Base-by-base conservation (phyloP, 2,797 vertebrate species). In the Danio jaintianensis region DNA sequence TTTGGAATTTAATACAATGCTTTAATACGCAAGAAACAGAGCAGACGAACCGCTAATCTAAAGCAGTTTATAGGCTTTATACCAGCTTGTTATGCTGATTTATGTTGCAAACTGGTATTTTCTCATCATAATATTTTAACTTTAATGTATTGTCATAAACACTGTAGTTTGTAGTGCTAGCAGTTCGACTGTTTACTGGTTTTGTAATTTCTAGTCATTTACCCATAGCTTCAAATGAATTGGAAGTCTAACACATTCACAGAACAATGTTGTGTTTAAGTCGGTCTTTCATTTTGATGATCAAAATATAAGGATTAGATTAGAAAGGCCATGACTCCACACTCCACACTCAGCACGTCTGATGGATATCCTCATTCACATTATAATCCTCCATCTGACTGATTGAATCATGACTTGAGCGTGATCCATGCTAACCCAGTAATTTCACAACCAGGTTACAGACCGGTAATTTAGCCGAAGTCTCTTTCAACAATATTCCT, bases 381-480 rank as follows among this genome's bases (percentile, higher is more conserved):
- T 47, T 52, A 67, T 86, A 85, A 88, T 86, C 83, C 67, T 0
- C 59, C n/a, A 67, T 58, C 47, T 64, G 82, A 72, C 50, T 82
- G 59, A 79, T 43, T 71, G 77, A 85, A 80, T 79, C 81, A 69
- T 50, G 58, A 47, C 69, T 63, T 68, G 15, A 77, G 66, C 29
- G 12, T 55, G 64, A 85, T 77, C 78, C 50, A 36, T 62, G 52
- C 74, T 58, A 76, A 45, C 68, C 58, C 48, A 82, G 83, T 86
- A 81, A 87, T 79, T 85, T 45, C 64, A 78, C 68, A 68, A 53
- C 71, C 75, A 68, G 72, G 40, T 78, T 76, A 15, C 67, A 48
- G 70, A 76, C 82, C 58, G 80, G 68, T 86, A 82, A 86, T 86
- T 87, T 75, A 69, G 22, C 78, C 61, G 48, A 63, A 20, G 42